Conservation (phyloP, 2,888 invertebrate genomes). For the Sphecodes monilicornis region DNA sequence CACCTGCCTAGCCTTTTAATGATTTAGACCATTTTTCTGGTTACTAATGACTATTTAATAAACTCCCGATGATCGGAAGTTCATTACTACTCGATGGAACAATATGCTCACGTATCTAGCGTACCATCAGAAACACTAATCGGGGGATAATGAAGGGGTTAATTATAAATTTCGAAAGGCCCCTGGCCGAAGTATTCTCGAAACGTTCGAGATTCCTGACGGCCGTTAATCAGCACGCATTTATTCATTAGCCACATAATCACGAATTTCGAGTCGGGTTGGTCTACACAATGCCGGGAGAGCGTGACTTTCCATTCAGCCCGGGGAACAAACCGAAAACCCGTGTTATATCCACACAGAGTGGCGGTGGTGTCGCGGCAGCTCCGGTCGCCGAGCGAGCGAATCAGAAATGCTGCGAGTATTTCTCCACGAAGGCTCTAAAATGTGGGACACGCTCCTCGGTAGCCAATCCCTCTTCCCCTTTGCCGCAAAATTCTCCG, state of each 20-base stretch:
- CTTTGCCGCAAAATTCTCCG: constrained; percentile 77
- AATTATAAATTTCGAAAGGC: constrained; percentile 10
- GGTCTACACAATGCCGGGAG: constrained; percentile 17
- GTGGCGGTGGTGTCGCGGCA: neutral
- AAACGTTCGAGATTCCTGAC: constrained; percentile 9
- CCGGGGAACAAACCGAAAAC: constrained; percentile 32
- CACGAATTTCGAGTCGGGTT: constrained; percentile 6
- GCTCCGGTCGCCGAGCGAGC: constrained; percentile 46
- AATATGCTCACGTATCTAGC: neutral
- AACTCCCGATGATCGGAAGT: neutral
- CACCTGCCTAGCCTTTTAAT: neutral
- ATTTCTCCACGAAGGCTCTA: constrained; percentile 76
- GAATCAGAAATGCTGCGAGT: constrained; percentile 69
- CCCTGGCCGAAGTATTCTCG: neutral
- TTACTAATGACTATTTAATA: neutral
- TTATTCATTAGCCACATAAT: constrained; percentile 38
- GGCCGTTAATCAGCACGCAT: constrained; percentile 30
- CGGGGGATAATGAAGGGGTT: neutral
- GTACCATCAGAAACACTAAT: neutral
- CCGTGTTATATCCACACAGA: neutral
- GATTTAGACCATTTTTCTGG: neutral
- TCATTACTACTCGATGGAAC: neutral
- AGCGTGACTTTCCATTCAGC: constrained; percentile 44
- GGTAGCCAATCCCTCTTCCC: constrained; percentile 66
- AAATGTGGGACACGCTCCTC: constrained; percentile 82